Conservation (phyloP, 1,140 invertebrate species). For the Magallana ariakensis region DNA sequence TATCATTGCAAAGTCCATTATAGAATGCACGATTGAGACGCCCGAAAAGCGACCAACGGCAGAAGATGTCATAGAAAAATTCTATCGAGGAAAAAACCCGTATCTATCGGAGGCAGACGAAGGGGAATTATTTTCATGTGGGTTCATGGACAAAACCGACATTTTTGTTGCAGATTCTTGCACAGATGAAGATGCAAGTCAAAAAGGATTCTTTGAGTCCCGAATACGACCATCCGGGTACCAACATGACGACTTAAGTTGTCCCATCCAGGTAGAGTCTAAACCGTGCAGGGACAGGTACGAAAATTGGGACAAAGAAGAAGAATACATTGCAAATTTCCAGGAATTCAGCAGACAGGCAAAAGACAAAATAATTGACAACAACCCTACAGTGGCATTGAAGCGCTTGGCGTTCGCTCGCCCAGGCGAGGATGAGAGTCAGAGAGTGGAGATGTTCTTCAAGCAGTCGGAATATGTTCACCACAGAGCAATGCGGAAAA, state of each 20-base stretch:
- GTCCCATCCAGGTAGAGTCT: constrained; percentile 52
- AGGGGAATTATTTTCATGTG: constrained; percentile 60
- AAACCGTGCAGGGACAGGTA: constrained; percentile 51
- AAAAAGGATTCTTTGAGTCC: constrained; percentile 50
- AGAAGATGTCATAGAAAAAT: constrained; percentile 36
- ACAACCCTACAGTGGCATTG: constrained; percentile 59
- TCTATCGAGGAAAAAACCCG: constrained; percentile 53
- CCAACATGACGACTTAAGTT: constrained; percentile 51
- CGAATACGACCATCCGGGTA: constrained; percentile 51
- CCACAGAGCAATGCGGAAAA: constrained; percentile 60
- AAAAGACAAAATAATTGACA: constrained; percentile 53
- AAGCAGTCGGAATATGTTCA: constrained; percentile 58
- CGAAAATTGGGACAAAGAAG: constrained; percentile 50
- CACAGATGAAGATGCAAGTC: constrained; percentile 34
- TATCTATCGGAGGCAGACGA: constrained; percentile 44
- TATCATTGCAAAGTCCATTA: neutral
- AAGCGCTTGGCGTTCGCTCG: constrained; percentile 47
- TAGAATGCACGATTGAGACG: constrained; percentile 30
- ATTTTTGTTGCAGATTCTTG: constrained; percentile 64
- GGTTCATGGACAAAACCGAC: constrained; percentile 59
- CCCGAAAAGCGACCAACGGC: constrained; percentile 49
- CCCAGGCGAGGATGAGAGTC: constrained; percentile 56
- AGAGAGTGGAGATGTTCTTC: constrained; percentile 50
- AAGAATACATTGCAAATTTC: constrained; percentile 38
- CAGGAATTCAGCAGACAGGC: constrained; percentile 43